A percentile compares a stretch with the other conserved stretches of the same genome.
These are phyloP conservation scores for Monopterus albus DNA, from an alignment of 2,113 vertebrate genomes.

Conservation along the genomic window DNA sequence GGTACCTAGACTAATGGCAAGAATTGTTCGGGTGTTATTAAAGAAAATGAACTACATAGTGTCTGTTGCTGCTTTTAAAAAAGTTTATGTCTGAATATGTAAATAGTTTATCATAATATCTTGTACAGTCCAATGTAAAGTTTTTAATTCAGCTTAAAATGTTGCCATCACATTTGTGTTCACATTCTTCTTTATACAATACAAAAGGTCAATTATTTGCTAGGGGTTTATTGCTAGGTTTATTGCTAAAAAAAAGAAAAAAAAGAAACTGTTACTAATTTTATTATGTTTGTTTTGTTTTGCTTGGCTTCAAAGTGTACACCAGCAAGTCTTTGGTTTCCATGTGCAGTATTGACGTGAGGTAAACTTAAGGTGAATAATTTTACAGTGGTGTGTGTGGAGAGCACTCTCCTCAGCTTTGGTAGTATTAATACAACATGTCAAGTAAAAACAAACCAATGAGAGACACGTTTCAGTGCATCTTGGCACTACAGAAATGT, in stretches of 20 bases:
- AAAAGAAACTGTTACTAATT: constrained; percentile 78
- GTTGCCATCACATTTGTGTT: constrained; percentile 96
- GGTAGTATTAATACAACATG: constrained; percentile 92
- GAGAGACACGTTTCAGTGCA: constrained; percentile 88
- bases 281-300: constrained; percentile 82
- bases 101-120: constrained; percentile 99
- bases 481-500: constrained; percentile 89
- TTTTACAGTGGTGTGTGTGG: constrained; percentile 92
- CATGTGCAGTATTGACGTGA: constrained; percentile 99
- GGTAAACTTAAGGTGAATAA: constrained; percentile 94
- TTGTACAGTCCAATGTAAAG: constrained; percentile 99
- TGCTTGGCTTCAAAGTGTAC: constrained; percentile 95
- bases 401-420: constrained; percentile 91
- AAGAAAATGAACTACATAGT: constrained; percentile 89
- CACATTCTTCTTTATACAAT: constrained; percentile 95
- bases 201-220: constrained; percentile 89
- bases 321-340: constrained; percentile 93
- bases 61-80: constrained; percentile 99
- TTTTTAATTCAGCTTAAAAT: constrained; percentile 99
- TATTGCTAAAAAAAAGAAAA: constrained; percentile 80
- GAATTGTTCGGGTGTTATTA: constrained; percentile 94
- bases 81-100: constrained; percentile 99
- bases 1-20: constrained; percentile 93
- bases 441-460: constrained; percentile 81
- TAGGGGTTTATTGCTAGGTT: constrained; percentile 89